Conservation (phyloP, 2,888 invertebrate species). For the Catocala fraxini region DNA sequence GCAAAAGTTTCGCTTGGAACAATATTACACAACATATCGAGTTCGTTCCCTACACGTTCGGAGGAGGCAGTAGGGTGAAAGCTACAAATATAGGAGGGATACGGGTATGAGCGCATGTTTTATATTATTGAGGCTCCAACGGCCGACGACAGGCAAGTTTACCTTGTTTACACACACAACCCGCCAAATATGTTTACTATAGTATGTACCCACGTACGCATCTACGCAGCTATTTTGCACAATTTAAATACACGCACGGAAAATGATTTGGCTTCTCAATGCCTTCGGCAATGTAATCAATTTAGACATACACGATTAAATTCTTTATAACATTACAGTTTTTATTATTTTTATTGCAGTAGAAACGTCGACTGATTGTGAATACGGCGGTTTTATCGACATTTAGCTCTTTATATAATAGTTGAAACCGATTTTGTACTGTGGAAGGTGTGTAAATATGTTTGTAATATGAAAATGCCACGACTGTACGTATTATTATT, state of each 20-base stretch:
- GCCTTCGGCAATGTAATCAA: constrained; percentile 21
- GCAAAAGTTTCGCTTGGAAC: constrained; percentile 42
- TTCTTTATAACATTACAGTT: constrained; percentile 21
- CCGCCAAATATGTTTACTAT: constrained; percentile 26
- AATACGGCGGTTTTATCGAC: constrained; percentile 28
- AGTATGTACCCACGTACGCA: constrained; percentile 14
- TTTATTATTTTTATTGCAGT: constrained; percentile 29
- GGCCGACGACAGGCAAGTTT: constrained; percentile 61
- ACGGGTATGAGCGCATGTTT: constrained; percentile 73
- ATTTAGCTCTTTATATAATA: constrained; percentile 18
- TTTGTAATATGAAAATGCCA: background rate
- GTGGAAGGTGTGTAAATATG: constrained; percentile 2
- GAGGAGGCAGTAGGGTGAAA: constrained; percentile 64
- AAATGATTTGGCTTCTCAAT: constrained; percentile 14
- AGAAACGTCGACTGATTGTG: constrained; percentile 24
- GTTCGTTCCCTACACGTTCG: constrained; percentile 45
- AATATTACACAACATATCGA: constrained; percentile 38
- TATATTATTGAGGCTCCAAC: constrained; percentile 82
- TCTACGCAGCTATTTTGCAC: constrained; percentile 16
- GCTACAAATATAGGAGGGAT: constrained; percentile 69
- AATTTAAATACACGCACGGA: constrained; percentile 23
- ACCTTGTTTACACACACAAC: constrained; percentile 76
- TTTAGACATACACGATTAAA: constrained; percentile 29
- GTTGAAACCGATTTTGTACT: constrained; percentile 11
- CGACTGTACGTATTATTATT: constrained; percentile 12